Evolutionary conservation across 1,140 invertebrate genomes (phyloP).

Genomic region (Drosophila ananassae): DNA sequence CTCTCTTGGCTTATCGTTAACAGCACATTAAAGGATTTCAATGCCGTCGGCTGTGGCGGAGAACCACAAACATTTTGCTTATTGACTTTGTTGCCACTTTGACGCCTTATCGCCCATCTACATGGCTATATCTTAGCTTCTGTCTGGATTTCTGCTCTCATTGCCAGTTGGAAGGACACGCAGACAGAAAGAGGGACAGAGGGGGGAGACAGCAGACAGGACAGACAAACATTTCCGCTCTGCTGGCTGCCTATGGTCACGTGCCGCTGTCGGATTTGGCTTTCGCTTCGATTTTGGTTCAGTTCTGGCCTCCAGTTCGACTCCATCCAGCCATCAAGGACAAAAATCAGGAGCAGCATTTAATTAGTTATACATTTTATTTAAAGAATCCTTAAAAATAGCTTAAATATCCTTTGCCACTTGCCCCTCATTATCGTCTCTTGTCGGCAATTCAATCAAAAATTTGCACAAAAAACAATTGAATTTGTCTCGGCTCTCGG

Average conservation of each 20-base stretch:
- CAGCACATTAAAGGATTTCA: slow-evolving; percentile 78
- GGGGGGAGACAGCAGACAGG: slow-evolving; percentile 9
- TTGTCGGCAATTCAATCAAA: slow-evolving; percentile 73
- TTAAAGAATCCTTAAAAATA: neutral
- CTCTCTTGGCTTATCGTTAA: slow-evolving; percentile 70
- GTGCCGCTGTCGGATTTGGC: slow-evolving; percentile 40
- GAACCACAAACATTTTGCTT: slow-evolving; percentile 48
- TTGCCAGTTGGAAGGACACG: neutral
- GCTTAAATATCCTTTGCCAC: slow-evolving; percentile 59
- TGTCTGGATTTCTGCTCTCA: slow-evolving; percentile 20
- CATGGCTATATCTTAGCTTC: slow-evolving; percentile 36
- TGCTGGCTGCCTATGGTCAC: slow-evolving; percentile 56
- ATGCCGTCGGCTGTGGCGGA: slow-evolving; percentile 51
- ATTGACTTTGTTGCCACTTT: slow-evolving; percentile 63
- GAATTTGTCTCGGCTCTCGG: slow-evolving; percentile 46
- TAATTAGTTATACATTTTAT: neutral
- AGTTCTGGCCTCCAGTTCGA: slow-evolving; percentile 19
- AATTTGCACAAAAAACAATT: slow-evolving; percentile 79
- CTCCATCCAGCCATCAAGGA: slow-evolving; percentile 37
- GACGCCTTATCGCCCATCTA: slow-evolving; percentile 71
- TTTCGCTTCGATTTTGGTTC: slow-evolving; percentile 37
- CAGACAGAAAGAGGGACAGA: neutral
- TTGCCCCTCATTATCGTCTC: slow-evolving; percentile 35
- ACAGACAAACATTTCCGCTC: slow-evolving; percentile 62
- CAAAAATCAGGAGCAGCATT: slow-evolving; percentile 9